Conservation (phyloP, 2,113 vertebrate genomes). For the Notarius lentiginosus region DNA sequence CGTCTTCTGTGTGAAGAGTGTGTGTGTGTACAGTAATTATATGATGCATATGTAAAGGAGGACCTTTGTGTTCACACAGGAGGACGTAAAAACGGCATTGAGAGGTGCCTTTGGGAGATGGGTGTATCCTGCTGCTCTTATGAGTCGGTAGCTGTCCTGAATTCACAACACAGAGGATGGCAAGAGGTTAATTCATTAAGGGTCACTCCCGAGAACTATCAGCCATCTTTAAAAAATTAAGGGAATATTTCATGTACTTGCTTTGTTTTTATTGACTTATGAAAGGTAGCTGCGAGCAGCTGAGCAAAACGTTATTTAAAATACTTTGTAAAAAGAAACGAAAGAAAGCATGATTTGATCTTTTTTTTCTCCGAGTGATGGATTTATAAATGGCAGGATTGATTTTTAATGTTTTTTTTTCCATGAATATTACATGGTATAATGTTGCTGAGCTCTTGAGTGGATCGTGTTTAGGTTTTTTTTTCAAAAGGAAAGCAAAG, state of each 20-base stretch:
- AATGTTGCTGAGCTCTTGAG: slow-evolving; percentile 21
- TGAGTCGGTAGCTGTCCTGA: neutral
- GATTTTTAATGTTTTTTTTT: slow-evolving; percentile 48
- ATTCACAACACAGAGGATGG: slow-evolving; percentile 6
- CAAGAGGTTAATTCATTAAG: neutral
- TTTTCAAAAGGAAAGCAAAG: slow-evolving; percentile 21
- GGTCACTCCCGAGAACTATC: slow-evolving; percentile 8
- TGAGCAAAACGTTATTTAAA: slow-evolving; percentile 86
- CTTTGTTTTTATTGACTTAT: slow-evolving; percentile 66
- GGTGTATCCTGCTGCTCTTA: neutral
- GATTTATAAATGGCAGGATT: slow-evolving; percentile 42
- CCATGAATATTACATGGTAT: slow-evolving; percentile 40
- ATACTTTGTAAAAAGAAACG: slow-evolving; percentile 68
- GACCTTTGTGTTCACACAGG: slow-evolving; percentile 23
- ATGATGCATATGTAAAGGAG: slow-evolving; percentile 34
- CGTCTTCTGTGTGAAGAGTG: slow-evolving; percentile 19
- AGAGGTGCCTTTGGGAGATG: slow-evolving; percentile 28
- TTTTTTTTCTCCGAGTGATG: slow-evolving; percentile 44
- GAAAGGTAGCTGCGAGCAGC: slow-evolving; percentile 93
- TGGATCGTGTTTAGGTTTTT: neutral
- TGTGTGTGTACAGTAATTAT: slow-evolving; percentile 30
- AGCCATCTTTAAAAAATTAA: slow-evolving; percentile 74
- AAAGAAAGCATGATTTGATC: slow-evolving; percentile 69
- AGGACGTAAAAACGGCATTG: slow-evolving; percentile 10
- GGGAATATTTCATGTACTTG: slow-evolving; percentile 63